Evolutionary conservation across 2,888 invertebrate genomes (phyloP), one percentile per base, ranked within the genome.

Genomic region (Zygogramma bicolorata): DNA sequence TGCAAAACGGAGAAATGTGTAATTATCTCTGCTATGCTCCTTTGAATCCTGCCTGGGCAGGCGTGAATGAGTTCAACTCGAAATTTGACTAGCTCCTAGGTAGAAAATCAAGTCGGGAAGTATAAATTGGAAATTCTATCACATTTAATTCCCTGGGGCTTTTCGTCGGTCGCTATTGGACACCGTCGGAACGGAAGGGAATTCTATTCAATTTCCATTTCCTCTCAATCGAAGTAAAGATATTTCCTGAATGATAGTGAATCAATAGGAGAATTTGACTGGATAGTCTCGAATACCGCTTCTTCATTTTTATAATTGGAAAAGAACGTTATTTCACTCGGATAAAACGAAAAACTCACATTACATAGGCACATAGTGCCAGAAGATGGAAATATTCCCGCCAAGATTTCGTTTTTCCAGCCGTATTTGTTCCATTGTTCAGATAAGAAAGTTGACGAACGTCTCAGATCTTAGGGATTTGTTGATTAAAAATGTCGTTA

Each of bases 21-120:
- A 75, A 74, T 77, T 74, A 75, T 76, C 77, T 59, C 61, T 71
- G 70, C 66, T 73, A 73, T 70, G 62, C 65, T 49, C 66, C 29
- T 75, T 70, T 62, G 62, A 66, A 57, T 71, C 58, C 58, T 60
- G 58, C 67, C 31, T 63, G 53, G 53, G 70, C 58, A 6, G 25
- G 65, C 57, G 74, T 61, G 74, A 71, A 61, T 38, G 40, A 42
- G 46, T 68, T 68, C 62, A 71, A 74, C 71, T 66, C 58, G 65
- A 40, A 74, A 71, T 71, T 69, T 69, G 66, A 68, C 65, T 74
- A 29, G 67, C 59, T 70, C 25, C 66, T 68, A 61, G 62, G 62
- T 62, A 62, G 58, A 40, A 49, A 27, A 29, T 46, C 31, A 63
- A 27, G 46, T 63, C 18, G 13, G 46, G 20, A 46, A 46, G 46